Conservation (phyloP, 2,797 vertebrate genomes). For the Hemibagrus guttatus region DNA sequence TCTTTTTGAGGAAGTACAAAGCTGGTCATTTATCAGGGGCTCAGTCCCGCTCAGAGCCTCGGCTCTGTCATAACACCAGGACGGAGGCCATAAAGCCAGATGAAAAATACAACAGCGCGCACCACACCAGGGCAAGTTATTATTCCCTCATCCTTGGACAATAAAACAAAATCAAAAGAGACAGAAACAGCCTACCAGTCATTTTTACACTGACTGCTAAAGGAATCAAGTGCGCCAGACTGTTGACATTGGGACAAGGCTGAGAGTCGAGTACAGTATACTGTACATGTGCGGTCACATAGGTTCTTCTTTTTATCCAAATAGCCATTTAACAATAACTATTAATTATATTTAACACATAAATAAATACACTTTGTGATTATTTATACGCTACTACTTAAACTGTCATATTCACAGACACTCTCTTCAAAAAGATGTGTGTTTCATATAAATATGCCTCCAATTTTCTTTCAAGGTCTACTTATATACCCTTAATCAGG, state of each 20-base stretch:
- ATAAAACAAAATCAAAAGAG: slow-evolving; percentile 65
- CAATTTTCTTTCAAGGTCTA: background rate
- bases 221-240: slow-evolving; percentile 25
- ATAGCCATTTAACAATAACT: background rate
- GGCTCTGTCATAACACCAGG: slow-evolving; percentile 65
- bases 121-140: slow-evolving; percentile 55
- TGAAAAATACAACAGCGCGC: slow-evolving; percentile 59
- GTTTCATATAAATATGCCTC: slow-evolving; percentile 4
- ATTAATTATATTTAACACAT: background rate
- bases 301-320: background rate
- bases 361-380: background rate
- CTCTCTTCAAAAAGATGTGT: background rate
- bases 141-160: slow-evolving; percentile 61
- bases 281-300: slow-evolving; percentile 2
- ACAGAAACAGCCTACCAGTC: slow-evolving; percentile 56
- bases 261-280: background rate
- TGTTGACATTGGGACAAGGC: slow-evolving; percentile 9
- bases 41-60: slow-evolving; percentile 57
- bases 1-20: slow-evolving; percentile 65
- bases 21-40: slow-evolving; percentile 64
- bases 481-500: slow-evolving; percentile 14
- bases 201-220: slow-evolving; percentile 38
- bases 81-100: slow-evolving; percentile 62
- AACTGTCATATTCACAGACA: background rate
- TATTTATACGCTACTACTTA: background rate